A percentile compares a stretch with the other conserved stretches of the same genome.
phyloP scores from a whole-genome alignment of 2,113 vertebrate genomes.

The Nesospiza acunhae region DNA sequence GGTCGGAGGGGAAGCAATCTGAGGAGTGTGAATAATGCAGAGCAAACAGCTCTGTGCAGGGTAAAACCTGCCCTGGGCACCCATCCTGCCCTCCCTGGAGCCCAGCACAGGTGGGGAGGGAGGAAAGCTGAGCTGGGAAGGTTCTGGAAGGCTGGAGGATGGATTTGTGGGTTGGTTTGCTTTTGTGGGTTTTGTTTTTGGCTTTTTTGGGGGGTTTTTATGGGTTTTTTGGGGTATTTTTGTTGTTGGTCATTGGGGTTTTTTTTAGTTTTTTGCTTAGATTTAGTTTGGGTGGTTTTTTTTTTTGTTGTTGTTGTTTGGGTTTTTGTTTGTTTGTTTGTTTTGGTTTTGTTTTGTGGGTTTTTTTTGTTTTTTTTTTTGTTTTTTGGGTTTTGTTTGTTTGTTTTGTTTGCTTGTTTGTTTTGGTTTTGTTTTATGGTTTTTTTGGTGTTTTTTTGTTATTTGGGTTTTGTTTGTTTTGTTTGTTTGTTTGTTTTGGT shows the following conservation, averaged over 20 bases:
- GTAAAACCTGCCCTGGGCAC: neutral
- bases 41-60: neutral
- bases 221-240: neutral
- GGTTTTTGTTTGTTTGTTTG: neutral
- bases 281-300: no score
- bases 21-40: conserved; percentile 29
- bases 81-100: neutral
- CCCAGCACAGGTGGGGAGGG: accelerated
- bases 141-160: neutral
- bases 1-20: neutral
- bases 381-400: neutral
- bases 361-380: no score
- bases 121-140: neutral
- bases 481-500: neutral
- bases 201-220: neutral
- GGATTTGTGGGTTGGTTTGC: neutral
- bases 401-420: neutral
- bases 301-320: neutral
- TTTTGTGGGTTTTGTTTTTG: no score
- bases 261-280: no score
- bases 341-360: no score
- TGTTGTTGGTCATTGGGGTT: no score
- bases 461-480: no score
- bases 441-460: no score
- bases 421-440: no score